Base-by-base conservation (phyloP, 2,888 invertebrate genomes). In the Drosophila rellima region DNA sequence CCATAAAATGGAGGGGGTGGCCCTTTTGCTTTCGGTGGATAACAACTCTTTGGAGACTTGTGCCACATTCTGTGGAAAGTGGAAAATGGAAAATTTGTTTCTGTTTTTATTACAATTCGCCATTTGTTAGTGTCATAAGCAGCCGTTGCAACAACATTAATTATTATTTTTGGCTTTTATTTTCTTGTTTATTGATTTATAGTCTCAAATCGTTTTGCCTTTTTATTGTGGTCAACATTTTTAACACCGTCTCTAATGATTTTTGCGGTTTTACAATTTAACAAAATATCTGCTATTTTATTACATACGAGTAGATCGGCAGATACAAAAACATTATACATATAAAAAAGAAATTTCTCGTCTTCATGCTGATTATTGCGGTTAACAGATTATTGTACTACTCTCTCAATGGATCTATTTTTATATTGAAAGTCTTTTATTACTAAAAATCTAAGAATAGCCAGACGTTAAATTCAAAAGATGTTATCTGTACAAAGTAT, bases 51-150 rank as follows among this genome's bases (percentile, higher is more conserved):
- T 66, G 35, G 80, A 72, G 77, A 74, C 77, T 72, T 88, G 80
- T 70, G 66, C 80, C 45, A 88, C 70, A 74, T 88, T 85, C 45
- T n/a, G 40, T 13, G 7, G 50, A 33, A 56, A 57, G 61, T 68
- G 66, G 42, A 39, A 56, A 57, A 64, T 68, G 66, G 42, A 40
- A 64, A 66, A 62, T 33, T 66, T 61, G 66, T 39, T 26, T 47
- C 37, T 29, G 47, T 29, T 81, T 81, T 88, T 79, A 82, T 88
- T 79, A 79, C 76, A 65, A 72, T 79, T 85, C 60, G 80, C 82
- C 59, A 88, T 83, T 88, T 86, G 70, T 86, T 78, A 70, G 65
- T 88, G 80, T 74, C 78, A 71, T 68, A 70, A 68, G 55, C 68
- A 83, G 76, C 70, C 70, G 63, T 67, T 69, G 66, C 61, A 68